These are phyloP conservation scores for Ptychobarbus kaznakovi DNA, from an alignment of 2,797 vertebrate species.

Conservation along the genomic window DNA sequence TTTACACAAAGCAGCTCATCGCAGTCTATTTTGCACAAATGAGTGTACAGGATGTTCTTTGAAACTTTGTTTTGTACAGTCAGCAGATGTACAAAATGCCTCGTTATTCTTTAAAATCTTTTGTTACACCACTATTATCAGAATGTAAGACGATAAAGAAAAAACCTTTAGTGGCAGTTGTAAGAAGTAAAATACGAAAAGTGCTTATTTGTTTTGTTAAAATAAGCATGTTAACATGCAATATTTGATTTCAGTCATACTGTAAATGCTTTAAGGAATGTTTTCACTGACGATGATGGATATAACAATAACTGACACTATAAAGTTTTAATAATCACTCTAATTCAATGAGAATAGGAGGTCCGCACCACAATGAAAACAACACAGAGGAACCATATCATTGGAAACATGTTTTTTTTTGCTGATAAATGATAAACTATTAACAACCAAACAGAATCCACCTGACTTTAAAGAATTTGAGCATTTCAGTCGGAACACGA, in stretches of 20 bases:
- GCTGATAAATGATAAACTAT: background rate
- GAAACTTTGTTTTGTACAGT: constrained; percentile 22
- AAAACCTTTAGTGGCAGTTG: background rate
- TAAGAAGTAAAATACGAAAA: background rate
- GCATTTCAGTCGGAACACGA: background rate
- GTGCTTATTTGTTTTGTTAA: background rate
- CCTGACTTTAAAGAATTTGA: background rate
- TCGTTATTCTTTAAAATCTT: constrained; percentile 25
- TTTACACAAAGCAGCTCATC: constrained; percentile 15
- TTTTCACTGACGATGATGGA: background rate
- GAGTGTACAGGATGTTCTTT: constrained; percentile 36
- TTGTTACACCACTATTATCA: background rate
- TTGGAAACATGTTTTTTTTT: background rate
- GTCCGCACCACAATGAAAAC: background rate
- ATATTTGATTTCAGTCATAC: background rate
- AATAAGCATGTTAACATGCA: background rate
- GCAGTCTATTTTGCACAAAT: constrained; percentile 15
- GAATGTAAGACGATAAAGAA: background rate
- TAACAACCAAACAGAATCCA: background rate
- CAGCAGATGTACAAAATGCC: constrained; percentile 39
- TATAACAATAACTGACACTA: background rate
- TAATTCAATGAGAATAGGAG: background rate
- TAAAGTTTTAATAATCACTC: background rate
- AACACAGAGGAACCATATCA: background rate
- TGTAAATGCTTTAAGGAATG: background rate